Evolutionary conservation across 2,113 vertebrate species (phyloP).

Genomic region (Speoplatyrhinus poulsoni): DNA sequence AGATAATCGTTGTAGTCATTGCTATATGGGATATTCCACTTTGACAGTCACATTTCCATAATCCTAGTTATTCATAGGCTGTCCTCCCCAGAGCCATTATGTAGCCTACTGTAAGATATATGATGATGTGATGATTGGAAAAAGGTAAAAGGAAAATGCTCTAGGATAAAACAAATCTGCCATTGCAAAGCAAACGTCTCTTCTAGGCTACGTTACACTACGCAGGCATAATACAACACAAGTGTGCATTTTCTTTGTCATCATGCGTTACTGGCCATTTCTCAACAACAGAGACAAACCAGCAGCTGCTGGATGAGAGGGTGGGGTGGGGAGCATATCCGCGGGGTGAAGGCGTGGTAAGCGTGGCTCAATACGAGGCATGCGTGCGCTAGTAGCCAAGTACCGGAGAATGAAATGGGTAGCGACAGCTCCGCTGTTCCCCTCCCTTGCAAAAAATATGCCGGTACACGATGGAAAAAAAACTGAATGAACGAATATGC

Average conservation of each 20-base stretch:
- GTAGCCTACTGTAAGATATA: no score
- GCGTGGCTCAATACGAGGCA: conserved; percentile 57
- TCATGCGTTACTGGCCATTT: background rate
- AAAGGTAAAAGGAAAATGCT: no score
- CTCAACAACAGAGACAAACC: conserved; percentile 41
- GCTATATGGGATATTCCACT: no score
- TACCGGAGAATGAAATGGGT: conserved; percentile 57
- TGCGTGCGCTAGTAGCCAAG: conserved; percentile 41
- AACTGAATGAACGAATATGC: conserved; percentile 53
- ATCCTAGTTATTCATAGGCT: no score
- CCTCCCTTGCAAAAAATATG: conserved; percentile 33
- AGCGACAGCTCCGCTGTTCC: conserved; percentile 49
- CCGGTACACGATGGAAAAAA: conserved; percentile 26
- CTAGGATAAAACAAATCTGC: no score
- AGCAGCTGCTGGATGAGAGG: conserved; percentile 63
- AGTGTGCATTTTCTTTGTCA: background rate
- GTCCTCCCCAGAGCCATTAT: no score
- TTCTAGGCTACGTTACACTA: no score
- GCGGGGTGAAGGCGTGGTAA: conserved; percentile 77
- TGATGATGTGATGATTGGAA: no score
- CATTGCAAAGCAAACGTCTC: no score
- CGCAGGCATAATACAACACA: background rate
- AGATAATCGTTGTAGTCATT: no score
- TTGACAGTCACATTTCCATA: no score
- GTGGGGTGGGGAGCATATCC: conserved; percentile 62